Conservation (phyloP, 2,797 vertebrate genomes). For the Helostoma temminkii region DNA sequence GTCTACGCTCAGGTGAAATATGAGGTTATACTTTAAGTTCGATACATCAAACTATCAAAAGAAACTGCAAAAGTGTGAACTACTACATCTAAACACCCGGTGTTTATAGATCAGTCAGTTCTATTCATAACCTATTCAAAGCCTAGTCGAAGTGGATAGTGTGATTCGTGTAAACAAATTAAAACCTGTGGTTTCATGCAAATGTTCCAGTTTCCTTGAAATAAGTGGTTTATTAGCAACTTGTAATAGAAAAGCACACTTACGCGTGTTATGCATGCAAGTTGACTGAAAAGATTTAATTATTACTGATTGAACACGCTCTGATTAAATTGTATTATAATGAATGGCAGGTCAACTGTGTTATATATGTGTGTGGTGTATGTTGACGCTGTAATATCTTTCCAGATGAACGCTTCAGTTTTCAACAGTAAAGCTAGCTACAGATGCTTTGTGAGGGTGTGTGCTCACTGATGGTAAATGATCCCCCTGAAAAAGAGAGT, state of each 20-base stretch:
- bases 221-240: neutral
- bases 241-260: no score
- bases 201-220: neutral
- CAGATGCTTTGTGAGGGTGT: neutral
- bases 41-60: neutral
- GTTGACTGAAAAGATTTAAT: neutral
- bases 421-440: neutral
- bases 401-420: neutral
- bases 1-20: neutral
- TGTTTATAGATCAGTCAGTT: slow-evolving; percentile 5
- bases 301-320: neutral
- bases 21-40: neutral
- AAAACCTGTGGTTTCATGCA: neutral
- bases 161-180: neutral
- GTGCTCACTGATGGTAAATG: slow-evolving; percentile 18
- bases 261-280: no score
- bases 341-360: neutral
- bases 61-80: neutral
- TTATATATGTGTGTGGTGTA: neutral
- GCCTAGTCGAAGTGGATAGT: no score
- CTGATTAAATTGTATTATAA: neutral
- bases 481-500: slow-evolving; percentile 9
- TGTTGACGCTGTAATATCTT: fast-evolving
- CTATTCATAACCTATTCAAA: neutral
- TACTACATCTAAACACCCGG: neutral